Conservation (phyloP, 2,888 invertebrate genomes). For the Tipula unca region DNA sequence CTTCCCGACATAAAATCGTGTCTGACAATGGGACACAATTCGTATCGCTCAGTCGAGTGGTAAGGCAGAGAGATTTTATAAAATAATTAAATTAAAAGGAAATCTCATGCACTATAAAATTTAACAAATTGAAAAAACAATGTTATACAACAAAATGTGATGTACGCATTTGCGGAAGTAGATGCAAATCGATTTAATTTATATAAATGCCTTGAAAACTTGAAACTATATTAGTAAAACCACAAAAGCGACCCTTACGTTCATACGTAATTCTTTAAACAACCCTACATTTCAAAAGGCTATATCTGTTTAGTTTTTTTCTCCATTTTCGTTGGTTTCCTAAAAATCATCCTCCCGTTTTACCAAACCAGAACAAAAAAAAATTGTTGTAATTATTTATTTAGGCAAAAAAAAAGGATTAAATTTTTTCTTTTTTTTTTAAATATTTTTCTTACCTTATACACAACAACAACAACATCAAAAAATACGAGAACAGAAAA, state of each 20-base stretch:
- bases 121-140: too few species aligned
- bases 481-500: background rate
- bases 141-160: too few species aligned
- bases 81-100: too few species aligned
- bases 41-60: too few species aligned
- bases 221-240: background rate
- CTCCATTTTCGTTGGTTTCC: background rate
- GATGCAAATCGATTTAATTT: too few species aligned
- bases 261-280: too few species aligned
- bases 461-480: background rate
- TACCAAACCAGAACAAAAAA: background rate
- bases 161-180: too few species aligned
- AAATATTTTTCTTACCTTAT: background rate
- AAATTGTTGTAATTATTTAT: background rate
- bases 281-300: background rate
- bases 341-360: background rate
- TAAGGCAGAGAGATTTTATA: too few species aligned
- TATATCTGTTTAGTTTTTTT: background rate
- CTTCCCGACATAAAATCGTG: too few species aligned
- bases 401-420: constrained; percentile 8
- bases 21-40: too few species aligned
- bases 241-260: background rate
- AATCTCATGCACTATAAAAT: too few species aligned
- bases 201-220: too few species aligned
- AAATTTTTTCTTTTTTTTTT: background rate